Base-by-base conservation (phyloP, 2,888 invertebrate species). In the Zaprionus lineosus region DNA sequence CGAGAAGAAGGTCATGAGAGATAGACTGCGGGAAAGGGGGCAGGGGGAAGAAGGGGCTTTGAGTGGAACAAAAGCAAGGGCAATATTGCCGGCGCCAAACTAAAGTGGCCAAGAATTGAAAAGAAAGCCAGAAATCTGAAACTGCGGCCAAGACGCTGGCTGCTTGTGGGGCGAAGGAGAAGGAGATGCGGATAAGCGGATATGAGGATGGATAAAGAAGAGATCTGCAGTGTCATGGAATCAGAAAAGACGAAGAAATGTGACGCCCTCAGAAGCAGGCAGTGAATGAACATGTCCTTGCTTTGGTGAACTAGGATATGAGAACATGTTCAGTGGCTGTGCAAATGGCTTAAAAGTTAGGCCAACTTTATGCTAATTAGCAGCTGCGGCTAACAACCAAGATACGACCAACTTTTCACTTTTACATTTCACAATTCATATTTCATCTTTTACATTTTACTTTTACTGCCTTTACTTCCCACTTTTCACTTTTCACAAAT, bases 331-430 rank as follows among this genome's bases (percentile, higher is more conserved):
- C 15, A 28, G 29, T 14, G n/a, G 14, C 41, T 31, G 39, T 34
- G 37, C 48, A 33, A 46, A 59, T 59, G 53, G 48, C 48, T 59
- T 26, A 37, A 48, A 76, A 75, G 51, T 59, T 57, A 15, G 48
- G 40, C 37, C 40, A 78, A 84, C 78, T 74, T 74, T 67, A 82
- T 74, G 83, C 75, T 81, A 81, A 81, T 81, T 81, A 81, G 83
- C 69, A 53, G 62, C 83, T 69, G 74, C n/a, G n/a, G n/a, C 62
- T 58, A 59, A 63, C 61, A 51, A 60, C 47, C 63, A 28, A 15
- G 21, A 31, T 26, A 19, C 14, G 34, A 14, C 26, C 19, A 58
- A 57, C 52, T 66, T 48, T 46, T n/a, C n/a, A n/a, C n/a, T n/a
- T n/a, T n/a, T n/a, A n/a, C n/a, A n/a, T n/a, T n/a, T n/a, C n/a